Percentiles rank a stretch among this genome's conserved stretches.
Conservation (phyloP, 2,113 vertebrate genomes). For the Macroglossus sobrinus region DNA sequence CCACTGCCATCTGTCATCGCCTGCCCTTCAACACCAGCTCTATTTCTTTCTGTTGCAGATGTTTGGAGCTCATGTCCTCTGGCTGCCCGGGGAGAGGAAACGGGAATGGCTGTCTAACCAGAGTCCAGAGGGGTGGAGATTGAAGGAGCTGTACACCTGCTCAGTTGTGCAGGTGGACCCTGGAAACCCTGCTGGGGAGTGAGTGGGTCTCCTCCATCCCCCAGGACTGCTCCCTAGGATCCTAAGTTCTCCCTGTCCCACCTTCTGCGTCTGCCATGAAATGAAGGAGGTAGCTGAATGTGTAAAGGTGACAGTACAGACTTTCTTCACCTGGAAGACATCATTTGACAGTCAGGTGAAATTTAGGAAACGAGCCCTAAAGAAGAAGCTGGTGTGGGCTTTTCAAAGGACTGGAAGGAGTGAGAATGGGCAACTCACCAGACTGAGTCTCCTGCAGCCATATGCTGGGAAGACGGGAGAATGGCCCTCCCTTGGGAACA, state of each 20-base stretch:
- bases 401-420: neutral
- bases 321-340: neutral
- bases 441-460: neutral
- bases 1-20: fast-evolving
- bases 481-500: neutral
- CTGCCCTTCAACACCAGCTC: neutral
- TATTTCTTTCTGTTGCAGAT: neutral
- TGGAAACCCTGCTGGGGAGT: no score
- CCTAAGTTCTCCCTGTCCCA: neutral
- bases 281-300: neutral
- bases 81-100: neutral
- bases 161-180: neutral
- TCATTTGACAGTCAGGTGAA: neutral
- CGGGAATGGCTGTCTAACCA: no score
- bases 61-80: neutral
- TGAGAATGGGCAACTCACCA: neutral
- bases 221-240: fast-evolving
- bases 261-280: no score
- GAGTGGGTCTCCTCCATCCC: neutral
- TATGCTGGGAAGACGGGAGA: neutral
- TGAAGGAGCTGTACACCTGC: neutral
- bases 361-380: neutral
- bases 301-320: neutral
- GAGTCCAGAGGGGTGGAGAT: neutral
- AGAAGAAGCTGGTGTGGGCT: neutral